A percentile compares a stretch with the other conserved stretches of the same genome.
These are phyloP conservation scores for Prunella himalayana DNA, from an alignment of 2,113 vertebrate genomes.

Conservation along the genomic window DNA sequence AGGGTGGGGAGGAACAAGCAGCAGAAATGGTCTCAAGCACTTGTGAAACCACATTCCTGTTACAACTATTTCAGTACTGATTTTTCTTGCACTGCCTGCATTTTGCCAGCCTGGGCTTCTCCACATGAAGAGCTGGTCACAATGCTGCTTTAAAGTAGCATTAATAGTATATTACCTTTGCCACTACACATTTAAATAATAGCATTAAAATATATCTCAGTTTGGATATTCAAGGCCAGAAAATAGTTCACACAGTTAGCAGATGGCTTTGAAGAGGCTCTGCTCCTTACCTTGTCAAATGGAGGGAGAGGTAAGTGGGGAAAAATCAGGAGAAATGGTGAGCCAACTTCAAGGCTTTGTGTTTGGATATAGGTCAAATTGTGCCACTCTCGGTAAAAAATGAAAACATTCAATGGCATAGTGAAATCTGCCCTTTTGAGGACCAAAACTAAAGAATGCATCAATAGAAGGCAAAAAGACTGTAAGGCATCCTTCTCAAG, in stretches of 20 bases:
- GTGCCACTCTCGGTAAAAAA: background rate
- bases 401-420: constrained; percentile 15
- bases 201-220: background rate
- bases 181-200: background rate
- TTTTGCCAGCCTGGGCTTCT: background rate
- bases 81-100: background rate
- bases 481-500: background rate
- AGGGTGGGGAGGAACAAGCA: background rate
- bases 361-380: constrained; percentile 29
- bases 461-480: constrained; percentile 34
- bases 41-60: background rate
- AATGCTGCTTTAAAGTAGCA: background rate
- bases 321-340: background rate
- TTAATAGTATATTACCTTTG: background rate
- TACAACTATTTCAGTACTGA: background rate
- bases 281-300: background rate
- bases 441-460: constrained; percentile 30
- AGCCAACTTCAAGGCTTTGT: constrained; percentile 37
- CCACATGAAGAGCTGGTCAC: background rate
- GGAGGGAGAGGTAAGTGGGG: background rate
- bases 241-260: background rate
- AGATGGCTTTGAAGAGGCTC: background rate
- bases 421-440: constrained; percentile 35
- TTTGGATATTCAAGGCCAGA: background rate
- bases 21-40: background rate